Evolutionary conservation across 1,140 invertebrate species (phyloP).

Genomic region (Musca domestica): DNA sequence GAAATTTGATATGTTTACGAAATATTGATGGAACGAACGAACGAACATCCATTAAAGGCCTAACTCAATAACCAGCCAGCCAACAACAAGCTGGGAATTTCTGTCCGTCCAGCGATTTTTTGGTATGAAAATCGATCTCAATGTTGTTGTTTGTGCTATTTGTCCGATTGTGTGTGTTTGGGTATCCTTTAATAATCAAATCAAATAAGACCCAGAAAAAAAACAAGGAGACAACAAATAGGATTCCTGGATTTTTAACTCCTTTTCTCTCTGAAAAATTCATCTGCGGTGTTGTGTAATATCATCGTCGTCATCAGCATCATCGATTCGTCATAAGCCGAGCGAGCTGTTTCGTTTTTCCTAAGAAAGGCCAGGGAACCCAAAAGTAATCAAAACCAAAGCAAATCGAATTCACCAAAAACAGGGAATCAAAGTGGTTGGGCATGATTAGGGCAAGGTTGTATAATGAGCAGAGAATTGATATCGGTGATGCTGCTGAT

Average conservation of each 20-base stretch:
- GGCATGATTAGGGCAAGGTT: background rate
- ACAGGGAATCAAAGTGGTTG: background rate
- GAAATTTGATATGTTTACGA: slow-evolving; percentile 15
- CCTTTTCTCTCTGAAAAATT: slow-evolving; percentile 9
- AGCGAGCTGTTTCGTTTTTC: background rate
- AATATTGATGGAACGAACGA: slow-evolving; percentile 7
- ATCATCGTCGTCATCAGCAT: background rate
- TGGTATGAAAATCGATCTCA: background rate
- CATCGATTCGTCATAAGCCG: background rate
- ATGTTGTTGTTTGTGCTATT: background rate
- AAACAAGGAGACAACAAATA: background rate
- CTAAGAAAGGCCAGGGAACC: slow-evolving; percentile 6
- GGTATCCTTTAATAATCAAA: too few species aligned
- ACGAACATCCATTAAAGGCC: background rate
- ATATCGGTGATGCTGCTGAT: background rate
- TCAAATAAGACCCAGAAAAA: background rate
- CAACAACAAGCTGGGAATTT: slow-evolving; percentile 6
- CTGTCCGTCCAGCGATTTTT: background rate
- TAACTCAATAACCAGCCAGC: background rate
- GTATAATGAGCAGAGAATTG: background rate
- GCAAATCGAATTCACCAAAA: background rate
- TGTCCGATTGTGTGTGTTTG: background rate
- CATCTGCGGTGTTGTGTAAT: slow-evolving; percentile 14
- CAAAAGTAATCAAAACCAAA: slow-evolving; percentile 18
- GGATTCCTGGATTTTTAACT: slow-evolving; percentile 12